Base-by-base conservation (phyloP, 1,140 invertebrate species). In the Psilanteris sp. region DNA sequence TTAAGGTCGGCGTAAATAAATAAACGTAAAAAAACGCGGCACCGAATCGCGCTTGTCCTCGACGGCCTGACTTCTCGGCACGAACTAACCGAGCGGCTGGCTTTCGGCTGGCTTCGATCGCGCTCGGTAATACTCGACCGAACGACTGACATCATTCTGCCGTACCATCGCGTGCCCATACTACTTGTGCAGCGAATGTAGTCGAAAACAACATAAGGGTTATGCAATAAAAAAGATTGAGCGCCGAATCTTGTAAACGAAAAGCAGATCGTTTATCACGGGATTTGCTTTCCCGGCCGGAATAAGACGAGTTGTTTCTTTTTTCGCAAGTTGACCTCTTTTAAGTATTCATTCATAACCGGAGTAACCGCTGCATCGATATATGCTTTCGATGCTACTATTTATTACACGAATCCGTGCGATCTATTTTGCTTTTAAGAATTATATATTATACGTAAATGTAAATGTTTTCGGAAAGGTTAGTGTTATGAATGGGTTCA, bases 91-190 rank as follows among this genome's bases (percentile, higher is more conserved):
- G 41, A 67, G 16, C 48, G n/a, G 10, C 43, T 39, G 37, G 16
- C 44, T 72, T 78, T 83, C 81, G 81, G 77, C 43, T 34, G 16
- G 10, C 15, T 70, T 75, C 79, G 79, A 41, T 61, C 37, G 9
- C 11, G 1, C 44, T 74, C 80, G 81, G 50, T 10, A 5, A 6
- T 11, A 20, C 48, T 79, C 80, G 80, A n/a, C 36, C 6, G 13
- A 29, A 43, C 48, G 36, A 52, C 41, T 81, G 79, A 81, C 81
- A 81, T 81, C 82, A 83, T 76, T 41, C 37, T 77, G 81, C 80
- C 83, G 85, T 86, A 86, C 84, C 81, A 87, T 87, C 83, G 84
- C 85, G 83, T 84, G 84, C 70, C 76, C 77, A 77, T 86, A 87
- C 86, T 86, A 87, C 86, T 81, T 74, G n/a, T n/a, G 78, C 79